Base-by-base conservation (phyloP, 2,888 invertebrate genomes). In the Timandra comae region DNA sequence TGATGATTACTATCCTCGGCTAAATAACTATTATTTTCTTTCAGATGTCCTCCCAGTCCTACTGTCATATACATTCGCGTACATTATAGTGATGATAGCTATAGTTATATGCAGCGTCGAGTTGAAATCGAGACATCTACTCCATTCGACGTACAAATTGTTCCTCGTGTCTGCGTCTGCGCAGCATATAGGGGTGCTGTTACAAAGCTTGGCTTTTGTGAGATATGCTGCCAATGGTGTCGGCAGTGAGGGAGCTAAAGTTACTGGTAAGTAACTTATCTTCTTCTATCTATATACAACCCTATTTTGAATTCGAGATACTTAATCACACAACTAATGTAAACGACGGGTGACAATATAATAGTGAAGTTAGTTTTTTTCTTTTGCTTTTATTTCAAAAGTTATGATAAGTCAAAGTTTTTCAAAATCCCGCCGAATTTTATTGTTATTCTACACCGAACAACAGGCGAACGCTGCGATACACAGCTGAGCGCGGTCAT, bases 101-200 rank as follows among this genome's bases (percentile, higher is more conserved):
- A 90, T 94, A 12, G 88, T 93, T 33, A 87, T 94, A 47, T 92
- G 94, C 70, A 86, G 91, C 65, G 90, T 92, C 20, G 91, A 94
- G 60, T 74, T 97, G 3, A 91, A 91, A 57, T 88, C 91, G 0
- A 87, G 95, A 2, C 94, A 96, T 58, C 79, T 97, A 0, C 87
- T 96, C 22, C 97, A 97, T 67, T 88, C 93, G 1, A 96, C 97
- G 0, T 97, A 96, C 80, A 95, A 96, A 64, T 73, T 97, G 56
- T 97, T 93, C 63, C 87, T 94, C 21, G 56, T 88, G 2, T 94
- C 96, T 0, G 85, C 93, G 6, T 72, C 89, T 16, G 75, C 91
- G 12, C 94, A 96, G 63, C 88, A 91, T 44, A 55, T 88, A 3
- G 93, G 93, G 1, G 88, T 96, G 0, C 63, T 93, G 25, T 68